phyloP scores from a whole-genome alignment of 2,113 vertebrate species.

The Corythoichthys intestinalis region DNA sequence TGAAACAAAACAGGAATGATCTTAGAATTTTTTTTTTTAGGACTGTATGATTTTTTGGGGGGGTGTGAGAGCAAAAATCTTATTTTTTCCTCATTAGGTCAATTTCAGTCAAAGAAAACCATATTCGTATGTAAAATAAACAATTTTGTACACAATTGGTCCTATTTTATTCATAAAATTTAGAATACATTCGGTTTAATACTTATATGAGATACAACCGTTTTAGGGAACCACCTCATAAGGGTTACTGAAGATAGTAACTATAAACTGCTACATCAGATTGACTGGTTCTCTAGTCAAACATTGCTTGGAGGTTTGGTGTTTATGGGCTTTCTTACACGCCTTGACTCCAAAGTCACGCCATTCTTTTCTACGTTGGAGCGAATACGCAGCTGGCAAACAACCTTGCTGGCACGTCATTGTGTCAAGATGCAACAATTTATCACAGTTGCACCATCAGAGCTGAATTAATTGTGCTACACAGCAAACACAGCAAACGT shows the following conservation, averaged over 20 bases:
- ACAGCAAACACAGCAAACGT: constrained; percentile 11
- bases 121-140: no score
- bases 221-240: background rate
- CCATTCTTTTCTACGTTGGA: constrained; percentile 1
- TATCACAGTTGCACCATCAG: constrained; percentile 12
- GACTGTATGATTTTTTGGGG: no score
- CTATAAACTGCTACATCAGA: background rate
- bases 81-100: no score
- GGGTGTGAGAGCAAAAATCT: no score
- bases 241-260: background rate
- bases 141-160: background rate
- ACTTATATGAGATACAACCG: background rate
- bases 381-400: background rate
- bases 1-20: background rate
- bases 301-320: background rate
- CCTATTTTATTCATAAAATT: background rate
- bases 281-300: no score
- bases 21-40: no score
- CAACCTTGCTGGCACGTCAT: constrained; percentile 6
- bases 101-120: no score
- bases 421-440: constrained; percentile 3
- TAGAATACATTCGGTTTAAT: background rate
- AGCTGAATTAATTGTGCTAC: constrained; percentile 11
- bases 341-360: background rate
- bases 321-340: background rate